Evolutionary conservation across 2,888 invertebrate species (phyloP), one percentile per base, ranked within the genome.

Genomic region (Portevinia maculata): DNA sequence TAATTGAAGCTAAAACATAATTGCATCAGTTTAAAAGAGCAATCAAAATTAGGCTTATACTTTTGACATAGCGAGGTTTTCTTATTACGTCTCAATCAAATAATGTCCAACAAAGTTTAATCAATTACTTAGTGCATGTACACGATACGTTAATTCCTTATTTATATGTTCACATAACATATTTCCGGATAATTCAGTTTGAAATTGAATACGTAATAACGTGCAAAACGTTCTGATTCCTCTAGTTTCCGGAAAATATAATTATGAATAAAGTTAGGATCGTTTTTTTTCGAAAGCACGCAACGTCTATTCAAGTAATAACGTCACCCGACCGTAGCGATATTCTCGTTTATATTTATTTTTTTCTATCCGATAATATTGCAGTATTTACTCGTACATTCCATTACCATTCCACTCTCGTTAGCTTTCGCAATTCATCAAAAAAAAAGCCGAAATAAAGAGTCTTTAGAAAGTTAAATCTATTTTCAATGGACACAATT

Each of bases 381-480:
- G 24, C 24, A 24, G 24, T 24, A 24, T 24, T 24, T 24, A 24
- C 24, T 24, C 5, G 24, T 24, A 24, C 24, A 65, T 30, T 48
- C 55, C 39, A 30, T 41, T n/a, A 39, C 55, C 39, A 30, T 41
- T n/a, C 30, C 30, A 59, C 50, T 52, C 60, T 24, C 41, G 21
- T 52, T 24, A 34, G 30, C 46, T 50, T 60, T 59, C 15, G 34
- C 53, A 65, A 48, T 21, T 46, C 52, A 41, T 17, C 19, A 37
- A 70, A 59, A n/a, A n/a, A n/a, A n/a, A n/a, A n/a, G n/a, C n/a
- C n/a, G n/a, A n/a, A n/a, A n/a, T n/a, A n/a, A n/a, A n/a, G n/a
- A 15, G 50, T 65, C 65, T 75, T 67, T 75, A 60, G 75, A 75
- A 75, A 75, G 75, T 65, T 74, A 19, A 30, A 65, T 39, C 55